These are phyloP conservation scores for Pteronotus mesoamericanus DNA, from an alignment of 2,797 vertebrate genomes.

Conservation along the genomic window DNA sequence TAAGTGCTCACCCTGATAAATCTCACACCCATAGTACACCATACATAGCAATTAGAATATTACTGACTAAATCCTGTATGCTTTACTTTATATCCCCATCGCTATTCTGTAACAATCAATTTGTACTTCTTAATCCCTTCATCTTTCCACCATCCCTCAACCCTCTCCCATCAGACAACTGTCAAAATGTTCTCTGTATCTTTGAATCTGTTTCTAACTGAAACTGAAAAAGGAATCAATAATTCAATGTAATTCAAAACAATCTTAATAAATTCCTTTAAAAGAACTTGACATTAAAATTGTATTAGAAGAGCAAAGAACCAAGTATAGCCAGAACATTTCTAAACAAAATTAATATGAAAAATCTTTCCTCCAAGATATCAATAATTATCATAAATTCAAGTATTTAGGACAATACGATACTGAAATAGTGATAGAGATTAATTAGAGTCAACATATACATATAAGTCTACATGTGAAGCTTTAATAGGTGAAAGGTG, in stretches of 20 bases:
- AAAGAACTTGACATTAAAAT: background rate
- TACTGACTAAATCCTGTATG: background rate
- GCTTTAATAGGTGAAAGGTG: background rate
- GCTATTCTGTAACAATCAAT: background rate
- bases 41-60: background rate
- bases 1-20: background rate
- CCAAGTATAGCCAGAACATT: background rate
- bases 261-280: background rate
- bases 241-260: background rate
- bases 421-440: background rate
- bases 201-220: background rate
- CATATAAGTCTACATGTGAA: background rate
- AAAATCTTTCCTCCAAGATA: background rate
- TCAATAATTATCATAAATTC: background rate
- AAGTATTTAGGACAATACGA: background rate
- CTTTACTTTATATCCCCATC: background rate
- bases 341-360: background rate
- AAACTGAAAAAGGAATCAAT: background rate
- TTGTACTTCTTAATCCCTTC: background rate
- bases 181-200: background rate
- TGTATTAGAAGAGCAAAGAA: background rate
- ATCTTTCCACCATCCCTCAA: background rate
- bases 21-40: no score
- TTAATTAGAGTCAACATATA: background rate
- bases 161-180: background rate